phyloP scores from a whole-genome alignment of 2,113 vertebrate species.

The Melanostigma gelatinosum region DNA sequence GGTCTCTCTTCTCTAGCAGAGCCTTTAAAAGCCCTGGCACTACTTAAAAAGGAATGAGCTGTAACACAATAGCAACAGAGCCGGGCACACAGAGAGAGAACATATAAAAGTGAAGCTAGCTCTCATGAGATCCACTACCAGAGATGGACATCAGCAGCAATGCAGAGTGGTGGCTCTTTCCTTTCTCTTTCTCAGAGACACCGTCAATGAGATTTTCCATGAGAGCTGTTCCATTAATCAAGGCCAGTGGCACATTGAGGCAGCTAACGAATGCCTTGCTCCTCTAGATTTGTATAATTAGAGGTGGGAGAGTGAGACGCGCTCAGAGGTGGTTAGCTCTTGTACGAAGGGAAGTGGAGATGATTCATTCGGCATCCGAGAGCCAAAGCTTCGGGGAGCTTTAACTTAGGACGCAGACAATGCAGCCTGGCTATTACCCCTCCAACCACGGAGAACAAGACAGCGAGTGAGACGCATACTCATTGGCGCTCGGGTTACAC shows the following conservation, averaged over 20 bases:
- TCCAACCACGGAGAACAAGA: slow-evolving; percentile 41
- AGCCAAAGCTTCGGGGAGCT: slow-evolving; percentile 67
- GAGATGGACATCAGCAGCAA: slow-evolving; percentile 63
- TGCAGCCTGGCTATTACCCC: slow-evolving; percentile 53
- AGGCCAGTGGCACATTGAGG: slow-evolving; percentile 68
- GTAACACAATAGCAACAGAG: slow-evolving; percentile 73
- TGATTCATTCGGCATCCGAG: slow-evolving; percentile 73
- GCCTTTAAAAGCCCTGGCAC: slow-evolving; percentile 70
- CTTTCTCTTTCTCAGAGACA: slow-evolving; percentile 64
- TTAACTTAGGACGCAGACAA: slow-evolving; percentile 63
- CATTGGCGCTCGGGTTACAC: slow-evolving; percentile 53
- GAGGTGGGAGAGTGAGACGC: slow-evolving; percentile 70
- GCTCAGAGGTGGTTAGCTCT: slow-evolving; percentile 69
- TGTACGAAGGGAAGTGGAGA: slow-evolving; percentile 61
- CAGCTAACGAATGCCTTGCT: slow-evolving; percentile 73
- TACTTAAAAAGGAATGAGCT: slow-evolving; percentile 70
- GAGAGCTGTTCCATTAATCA: slow-evolving; percentile 79
- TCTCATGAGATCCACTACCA: slow-evolving; percentile 62
- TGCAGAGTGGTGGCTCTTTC: slow-evolving; percentile 59
- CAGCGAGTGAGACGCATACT: slow-evolving; percentile 41
- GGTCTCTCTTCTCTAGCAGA: slow-evolving; percentile 35
- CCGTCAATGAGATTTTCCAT: slow-evolving; percentile 78
- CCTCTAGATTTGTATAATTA: slow-evolving; percentile 77
- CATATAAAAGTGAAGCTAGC: slow-evolving; percentile 42
- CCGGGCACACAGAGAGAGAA: slow-evolving; percentile 50